Base-by-base conservation (phyloP, 2,797 vertebrate genomes). In the Borostomias antarcticus region DNA sequence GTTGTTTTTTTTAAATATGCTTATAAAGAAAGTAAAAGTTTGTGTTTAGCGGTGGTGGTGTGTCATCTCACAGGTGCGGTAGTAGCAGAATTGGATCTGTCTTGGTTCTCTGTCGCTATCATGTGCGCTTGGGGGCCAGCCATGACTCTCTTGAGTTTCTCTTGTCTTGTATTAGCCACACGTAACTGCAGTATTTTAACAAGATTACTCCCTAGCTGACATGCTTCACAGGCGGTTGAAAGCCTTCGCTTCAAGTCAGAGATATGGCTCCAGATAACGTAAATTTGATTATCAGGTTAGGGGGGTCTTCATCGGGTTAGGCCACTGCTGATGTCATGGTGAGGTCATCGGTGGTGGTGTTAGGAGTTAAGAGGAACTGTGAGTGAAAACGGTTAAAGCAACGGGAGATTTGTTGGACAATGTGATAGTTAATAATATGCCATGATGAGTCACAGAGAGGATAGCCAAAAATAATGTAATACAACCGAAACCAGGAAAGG, bases 251-350 rank as follows among this genome's bases (percentile, higher is more conserved):
- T 21, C 57, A 6, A 7, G 10, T 58, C 33, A 25, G 33, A 37
- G 21, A 37, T 58, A 9, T 37, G 30, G 6, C 9, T 29, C 25
- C 5, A n/a, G 23, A 45, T 45, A 9, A 43, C 3, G 21, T n/a
- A 11, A n/a, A n/a, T 65, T 47, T 13, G 19, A 47, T 57, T 65
- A 28, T 50, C 64, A 43, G 19, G 15, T 51, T 2, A 40, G 33
- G 26, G 37, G 25, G 47, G 26, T 40, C 28, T 28, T 13, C 19
- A 52, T 30, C 21, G 33, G n/a, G 58, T 52, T 50, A 43, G 32
- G 40, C 15, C 23, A 15, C 17, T 17, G 61, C 48, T 65, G 66
- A 58, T 62, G 54, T 72, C 28, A 57, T 25, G 9, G 21, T 64
- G 23, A 8, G 26, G 60, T 58, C n/a, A 58, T 33, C 35, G 52